phyloP scores from a whole-genome alignment of 2,888 invertebrate genomes.

The Mystacides longicornis region DNA sequence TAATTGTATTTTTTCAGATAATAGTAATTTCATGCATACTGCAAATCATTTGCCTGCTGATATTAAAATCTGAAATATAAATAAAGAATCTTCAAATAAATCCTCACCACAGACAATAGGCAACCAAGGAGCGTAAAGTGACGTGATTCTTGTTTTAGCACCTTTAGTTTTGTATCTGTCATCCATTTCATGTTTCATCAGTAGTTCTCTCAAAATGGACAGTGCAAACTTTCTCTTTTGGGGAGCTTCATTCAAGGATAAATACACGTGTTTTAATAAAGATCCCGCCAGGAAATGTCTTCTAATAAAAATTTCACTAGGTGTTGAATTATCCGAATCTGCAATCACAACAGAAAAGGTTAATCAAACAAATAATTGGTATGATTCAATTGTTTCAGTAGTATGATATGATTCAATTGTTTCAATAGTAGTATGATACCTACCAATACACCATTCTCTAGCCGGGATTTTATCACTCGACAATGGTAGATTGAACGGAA shows the following conservation, averaged over 20 bases:
- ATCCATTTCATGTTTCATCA: slow-evolving; percentile 93
- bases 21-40: too few relatives aligned
- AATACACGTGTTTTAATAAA: slow-evolving; percentile 74
- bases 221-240: slow-evolving; percentile 78
- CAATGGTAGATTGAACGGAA: slow-evolving; percentile 86
- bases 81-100: too few relatives aligned
- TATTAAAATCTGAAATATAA: too few relatives aligned
- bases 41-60: too few relatives aligned
- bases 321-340: slow-evolving; percentile 52
- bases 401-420: too few relatives aligned
- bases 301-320: slow-evolving; percentile 75
- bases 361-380: too few relatives aligned
- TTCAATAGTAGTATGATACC: too few relatives aligned
- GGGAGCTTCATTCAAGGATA: slow-evolving; percentile 76
- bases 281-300: slow-evolving; percentile 88
- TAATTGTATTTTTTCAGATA: too few relatives aligned
- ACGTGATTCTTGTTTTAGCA: slow-evolving; percentile 77
- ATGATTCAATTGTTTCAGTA: too few relatives aligned
- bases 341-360: slow-evolving; percentile 22
- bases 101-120: slow-evolving; percentile 57
- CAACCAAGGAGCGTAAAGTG: slow-evolving; percentile 88
- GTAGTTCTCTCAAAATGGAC: slow-evolving; percentile 69
- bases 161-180: slow-evolving; percentile 78
- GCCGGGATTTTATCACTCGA: slow-evolving; percentile 43
- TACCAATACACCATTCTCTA: slow-evolving; percentile 37